These are phyloP conservation scores for Meghimatium bilineatum DNA, from an alignment of 2,888 invertebrate genomes.

Conservation along the genomic window DNA sequence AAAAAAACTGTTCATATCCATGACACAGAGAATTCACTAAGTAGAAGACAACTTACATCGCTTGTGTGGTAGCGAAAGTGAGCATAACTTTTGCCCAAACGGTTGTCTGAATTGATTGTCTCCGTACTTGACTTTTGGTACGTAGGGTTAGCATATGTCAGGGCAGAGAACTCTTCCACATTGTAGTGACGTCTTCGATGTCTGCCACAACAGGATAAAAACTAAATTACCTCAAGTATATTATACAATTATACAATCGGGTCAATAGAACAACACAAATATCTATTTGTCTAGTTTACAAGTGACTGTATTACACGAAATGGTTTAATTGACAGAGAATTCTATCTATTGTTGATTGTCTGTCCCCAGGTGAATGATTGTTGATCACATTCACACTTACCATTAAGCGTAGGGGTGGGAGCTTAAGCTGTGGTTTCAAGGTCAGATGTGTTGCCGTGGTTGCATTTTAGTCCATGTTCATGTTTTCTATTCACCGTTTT, in stretches of 20 bases:
- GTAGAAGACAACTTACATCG: slow-evolving; percentile 59
- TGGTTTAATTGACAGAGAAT: background rate
- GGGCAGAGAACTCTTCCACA: slow-evolving; percentile 80
- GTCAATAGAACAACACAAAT: too few species aligned
- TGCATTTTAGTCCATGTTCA: too few species aligned
- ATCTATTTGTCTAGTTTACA: background rate
- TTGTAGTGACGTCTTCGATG: slow-evolving; percentile 67
- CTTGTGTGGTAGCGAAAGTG: slow-evolving; percentile 68
- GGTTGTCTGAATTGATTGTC: slow-evolving; percentile 70
- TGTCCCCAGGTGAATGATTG: too few species aligned
- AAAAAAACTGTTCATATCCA: too few species aligned
- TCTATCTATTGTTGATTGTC: background rate
- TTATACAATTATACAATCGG: background rate
- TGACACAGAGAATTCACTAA: background rate
- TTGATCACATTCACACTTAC: too few species aligned
- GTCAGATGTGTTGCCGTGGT: too few species aligned
- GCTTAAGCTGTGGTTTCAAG: too few species aligned
- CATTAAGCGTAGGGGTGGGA: too few species aligned
- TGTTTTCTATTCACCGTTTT: too few species aligned
- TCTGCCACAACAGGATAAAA: slow-evolving; percentile 42
- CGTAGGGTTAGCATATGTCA: slow-evolving; percentile 93
- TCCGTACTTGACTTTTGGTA: slow-evolving; percentile 83
- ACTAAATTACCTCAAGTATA: background rate
- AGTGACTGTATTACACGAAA: background rate
- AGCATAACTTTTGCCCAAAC: slow-evolving; percentile 52